Base-by-base conservation (phyloP, 2,797 vertebrate genomes). In the Mionectes olivaceus region DNA sequence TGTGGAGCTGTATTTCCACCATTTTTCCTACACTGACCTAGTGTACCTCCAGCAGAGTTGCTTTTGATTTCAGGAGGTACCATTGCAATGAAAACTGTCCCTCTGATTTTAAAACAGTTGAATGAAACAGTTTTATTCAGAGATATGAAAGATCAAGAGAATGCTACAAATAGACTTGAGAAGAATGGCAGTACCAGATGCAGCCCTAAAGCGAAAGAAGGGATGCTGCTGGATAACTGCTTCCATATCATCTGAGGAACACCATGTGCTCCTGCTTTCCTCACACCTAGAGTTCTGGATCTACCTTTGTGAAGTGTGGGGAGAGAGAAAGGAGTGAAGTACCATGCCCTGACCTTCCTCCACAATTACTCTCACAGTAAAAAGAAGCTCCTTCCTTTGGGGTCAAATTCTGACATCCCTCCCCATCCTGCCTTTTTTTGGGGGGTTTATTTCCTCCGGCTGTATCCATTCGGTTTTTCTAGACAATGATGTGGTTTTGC, bases 401-500 rank as follows among this genome's bases (percentile, higher is more conserved):
- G 9, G 8, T 67, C 47, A 77, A 17, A 33, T 73, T 27, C 57
- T 75, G 50, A 65, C 16, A 19, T 70, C 37, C 13, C 18, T 7
- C 7, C 27, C 13, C 16, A 2, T 9, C 39, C 13, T 3, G 1
- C 3, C 8, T 12, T 24, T 18, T 5, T 10, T 11, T 10, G 10
- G 4, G 0, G 7, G n/a, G 39, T 32, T 23, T 23, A 13, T 71
- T 49, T 33, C 3, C 50, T 74, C 21, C 17, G 65, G 32, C 57
- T 64, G 4, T 32, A 19, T 60, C 43, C 53, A 13, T 30, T 88
- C 23, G n/a, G 1, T 59, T 93, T 83, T 61, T 71, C 30, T 61
- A 63, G 63, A 23, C n/a, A 63, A 10, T 27, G 4, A 18, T 32
- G 7, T 43, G 19, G 17, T 83, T 75, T 65, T 91, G 55, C 65